Base-by-base conservation (phyloP, 2,113 vertebrate genomes). In the Mesoclemmys tuberculata region DNA sequence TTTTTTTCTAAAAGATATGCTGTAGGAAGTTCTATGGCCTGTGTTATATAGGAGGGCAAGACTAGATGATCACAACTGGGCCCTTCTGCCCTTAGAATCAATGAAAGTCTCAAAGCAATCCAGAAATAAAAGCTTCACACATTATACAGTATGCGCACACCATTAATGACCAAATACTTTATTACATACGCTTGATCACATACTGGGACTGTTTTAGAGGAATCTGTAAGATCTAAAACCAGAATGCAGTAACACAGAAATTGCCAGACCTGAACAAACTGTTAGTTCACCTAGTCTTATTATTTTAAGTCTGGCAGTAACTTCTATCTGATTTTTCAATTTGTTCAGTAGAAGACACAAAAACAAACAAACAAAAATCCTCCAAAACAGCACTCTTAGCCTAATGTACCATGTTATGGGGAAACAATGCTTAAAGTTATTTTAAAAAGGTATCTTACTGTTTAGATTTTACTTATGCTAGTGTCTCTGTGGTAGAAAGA, bases 91-190 rank as follows among this genome's bases (percentile, higher is more conserved):
- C 29, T 64, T 64, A 64, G 61, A 64, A 35, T 64, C 81, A 89
- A 82, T 88, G 54, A 87, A 93, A 91, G 31, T 31, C 74, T 94
- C 41, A 21, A 93, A 79, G 41, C 27, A 93, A 21, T 75, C 80
- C 31, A 29, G 64, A 74, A 78, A 86, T 88, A 92, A 87, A 88
- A 81, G 2, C 0, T 55, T 88, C 48, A 91, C 68, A 91, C 38
- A 61, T 87, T 74, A 93, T 87, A 55, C 85, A 89, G 54, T 51
- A 58, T 75, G 44, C 38, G 27, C 6, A 64, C n/a, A 87, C 75
- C 35, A 10, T 84, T 41, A 74, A n/a, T 96, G 87, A 82, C 80
- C 55, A 91, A 87, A 78, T n/a, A 88, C 51, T 88, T 91, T 85
- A 93, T 94, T 46, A 81, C 87, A 93, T 35, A 22, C 64, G 21